Evolutionary conservation across 2,888 invertebrate genomes (phyloP).

Genomic region (Ennomos erosarius): DNA sequence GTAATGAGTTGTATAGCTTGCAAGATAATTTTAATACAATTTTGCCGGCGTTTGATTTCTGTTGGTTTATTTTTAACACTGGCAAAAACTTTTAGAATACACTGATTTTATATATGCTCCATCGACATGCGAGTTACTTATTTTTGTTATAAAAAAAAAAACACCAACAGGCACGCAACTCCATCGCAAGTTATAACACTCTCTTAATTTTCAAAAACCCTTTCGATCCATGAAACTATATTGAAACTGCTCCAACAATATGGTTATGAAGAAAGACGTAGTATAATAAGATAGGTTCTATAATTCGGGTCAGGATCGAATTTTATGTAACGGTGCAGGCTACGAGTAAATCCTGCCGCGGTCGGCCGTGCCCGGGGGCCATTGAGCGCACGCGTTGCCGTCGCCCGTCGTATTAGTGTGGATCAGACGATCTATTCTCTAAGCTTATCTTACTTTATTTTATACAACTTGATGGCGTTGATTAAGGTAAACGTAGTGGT

Average conservation of each 20-base stretch:
- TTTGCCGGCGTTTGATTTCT: too few relatives aligned
- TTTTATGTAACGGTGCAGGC: constrained; percentile 66
- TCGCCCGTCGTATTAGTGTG: constrained; percentile 30
- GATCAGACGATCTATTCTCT: constrained; percentile 31
- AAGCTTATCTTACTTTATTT: too few relatives aligned
- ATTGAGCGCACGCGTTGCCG: constrained; percentile 37
- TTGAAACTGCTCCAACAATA: constrained; percentile 24
- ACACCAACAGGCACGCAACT: neutral
- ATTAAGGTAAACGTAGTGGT: too few relatives aligned
- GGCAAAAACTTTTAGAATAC: too few relatives aligned
- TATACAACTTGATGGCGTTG: too few relatives aligned
- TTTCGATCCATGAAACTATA: constrained; percentile 18
- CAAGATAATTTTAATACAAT: neutral
- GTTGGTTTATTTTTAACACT: too few relatives aligned
- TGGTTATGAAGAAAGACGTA: constrained; percentile 40
- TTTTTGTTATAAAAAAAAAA: neutral
- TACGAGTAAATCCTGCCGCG: constrained; percentile 66
- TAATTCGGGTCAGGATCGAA: constrained; percentile 67
- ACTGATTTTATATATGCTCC: too few relatives aligned
- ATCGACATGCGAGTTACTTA: too few relatives aligned
- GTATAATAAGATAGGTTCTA: constrained; percentile 57
- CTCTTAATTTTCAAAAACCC: neutral
- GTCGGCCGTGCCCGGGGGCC: constrained; percentile 46
- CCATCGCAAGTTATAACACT: neutral
- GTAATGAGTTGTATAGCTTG: neutral